These are phyloP conservation scores for Cinara cedri DNA, from an alignment of 2,888 invertebrate species.

Conservation along the genomic window DNA sequence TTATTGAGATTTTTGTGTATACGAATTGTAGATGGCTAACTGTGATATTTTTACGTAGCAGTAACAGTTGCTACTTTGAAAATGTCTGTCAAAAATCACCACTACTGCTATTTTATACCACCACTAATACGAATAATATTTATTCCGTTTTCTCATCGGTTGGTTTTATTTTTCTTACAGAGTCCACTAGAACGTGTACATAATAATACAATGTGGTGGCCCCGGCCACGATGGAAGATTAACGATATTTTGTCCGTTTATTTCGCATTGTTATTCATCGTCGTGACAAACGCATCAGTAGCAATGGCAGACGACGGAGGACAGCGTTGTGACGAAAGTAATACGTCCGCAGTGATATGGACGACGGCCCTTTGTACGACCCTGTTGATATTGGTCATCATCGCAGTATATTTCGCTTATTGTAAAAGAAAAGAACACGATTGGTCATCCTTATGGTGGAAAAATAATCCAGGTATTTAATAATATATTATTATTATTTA, in stretches of 20 bases:
- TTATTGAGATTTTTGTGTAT: no score
- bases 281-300: background rate
- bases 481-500: no score
- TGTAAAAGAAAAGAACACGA: slow-evolving; percentile 27
- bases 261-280: background rate
- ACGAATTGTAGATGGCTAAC: no score
- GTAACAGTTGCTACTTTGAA: background rate
- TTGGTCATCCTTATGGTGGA: slow-evolving; percentile 51
- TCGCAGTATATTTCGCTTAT: slow-evolving; percentile 37
- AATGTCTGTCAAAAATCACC: no score
- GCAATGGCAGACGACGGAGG: slow-evolving; percentile 35
- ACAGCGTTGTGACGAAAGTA: slow-evolving; percentile 18
- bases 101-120: no score
- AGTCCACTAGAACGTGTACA: background rate
- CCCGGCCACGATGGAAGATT: slow-evolving; percentile 44
- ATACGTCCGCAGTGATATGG: slow-evolving; percentile 30
- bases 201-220: slow-evolving; percentile 53
- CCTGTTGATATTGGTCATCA: slow-evolving; percentile 1
- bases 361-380: slow-evolving; percentile 20
- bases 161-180: background rate
- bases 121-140: background rate
- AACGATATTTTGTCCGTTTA: background rate
- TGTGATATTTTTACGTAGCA: no score
- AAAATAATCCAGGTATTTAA: slow-evolving; percentile 32
- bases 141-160: background rate